phyloP scores from a whole-genome alignment of 2,797 vertebrate species.

The Aythya fuligula region DNA sequence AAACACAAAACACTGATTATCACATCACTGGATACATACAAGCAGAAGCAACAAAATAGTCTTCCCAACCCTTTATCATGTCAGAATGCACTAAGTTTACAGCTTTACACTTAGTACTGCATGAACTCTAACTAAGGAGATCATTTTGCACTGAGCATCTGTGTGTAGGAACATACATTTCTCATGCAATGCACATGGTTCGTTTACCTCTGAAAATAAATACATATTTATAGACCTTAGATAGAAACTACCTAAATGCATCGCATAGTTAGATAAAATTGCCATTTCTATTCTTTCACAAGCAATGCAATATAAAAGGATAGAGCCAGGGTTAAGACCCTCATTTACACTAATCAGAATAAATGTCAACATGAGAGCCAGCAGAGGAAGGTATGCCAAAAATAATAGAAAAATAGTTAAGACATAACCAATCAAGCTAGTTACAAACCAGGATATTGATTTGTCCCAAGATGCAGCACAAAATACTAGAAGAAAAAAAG shows the following conservation, averaged over 20 bases:
- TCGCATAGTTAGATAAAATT: not conserved
- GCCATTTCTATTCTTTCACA: not conserved
- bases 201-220: slow-evolving; percentile 6
- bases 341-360: slow-evolving; percentile 40
- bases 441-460: not conserved
- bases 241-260: slow-evolving; percentile 17
- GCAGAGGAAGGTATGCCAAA: not conserved
- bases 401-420: not conserved
- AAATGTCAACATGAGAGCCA: slow-evolving; percentile 10
- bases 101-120: not conserved
- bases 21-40: not conserved
- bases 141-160: not conserved
- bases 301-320: not conserved
- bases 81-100: not conserved
- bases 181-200: not conserved
- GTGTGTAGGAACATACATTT: not conserved
- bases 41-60: not conserved
- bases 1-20: not conserved
- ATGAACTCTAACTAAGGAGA: not conserved
- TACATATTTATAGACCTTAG: not conserved
- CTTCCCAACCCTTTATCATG: not conserved
- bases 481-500: not conserved
- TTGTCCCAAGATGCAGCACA: not conserved
- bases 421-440: not conserved
- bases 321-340: slow-evolving; percentile 20